Conservation (phyloP, 2,797 vertebrate genomes). For the Xenops minutus region DNA sequence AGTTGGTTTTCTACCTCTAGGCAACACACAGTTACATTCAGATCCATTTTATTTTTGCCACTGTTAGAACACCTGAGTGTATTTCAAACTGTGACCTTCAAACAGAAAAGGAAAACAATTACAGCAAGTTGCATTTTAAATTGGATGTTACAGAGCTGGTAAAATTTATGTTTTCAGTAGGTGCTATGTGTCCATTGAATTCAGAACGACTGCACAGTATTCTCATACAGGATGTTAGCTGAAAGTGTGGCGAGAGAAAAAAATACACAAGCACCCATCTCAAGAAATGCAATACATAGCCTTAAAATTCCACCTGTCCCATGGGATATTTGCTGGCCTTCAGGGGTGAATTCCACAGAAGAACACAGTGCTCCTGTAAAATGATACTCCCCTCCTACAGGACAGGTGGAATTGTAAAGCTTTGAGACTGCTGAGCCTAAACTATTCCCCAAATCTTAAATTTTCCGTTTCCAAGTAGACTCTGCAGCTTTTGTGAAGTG, state of each 20-base stretch:
- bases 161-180: background rate
- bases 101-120: background rate
- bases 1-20: background rate
- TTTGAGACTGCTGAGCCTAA: background rate
- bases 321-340: constrained; percentile 21
- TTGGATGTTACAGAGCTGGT: background rate
- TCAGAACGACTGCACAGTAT: background rate
- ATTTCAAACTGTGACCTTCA: background rate
- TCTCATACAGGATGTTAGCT: background rate
- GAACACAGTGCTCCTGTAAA: constrained; percentile 22
- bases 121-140: background rate
- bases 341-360: constrained; percentile 33
- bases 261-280: background rate
- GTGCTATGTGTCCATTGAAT: background rate
- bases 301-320: constrained; percentile 62
- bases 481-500: background rate
- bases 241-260: background rate
- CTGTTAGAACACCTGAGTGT: background rate
- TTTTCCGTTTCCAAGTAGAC: background rate
- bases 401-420: constrained; percentile 50
- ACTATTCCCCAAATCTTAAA: background rate
- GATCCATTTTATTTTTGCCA: background rate
- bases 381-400: background rate
- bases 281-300: constrained; percentile 53
- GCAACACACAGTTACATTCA: background rate